phyloP scores from a whole-genome alignment of 2,113 vertebrate genomes.

The Dolichallabes microphthalmus region DNA sequence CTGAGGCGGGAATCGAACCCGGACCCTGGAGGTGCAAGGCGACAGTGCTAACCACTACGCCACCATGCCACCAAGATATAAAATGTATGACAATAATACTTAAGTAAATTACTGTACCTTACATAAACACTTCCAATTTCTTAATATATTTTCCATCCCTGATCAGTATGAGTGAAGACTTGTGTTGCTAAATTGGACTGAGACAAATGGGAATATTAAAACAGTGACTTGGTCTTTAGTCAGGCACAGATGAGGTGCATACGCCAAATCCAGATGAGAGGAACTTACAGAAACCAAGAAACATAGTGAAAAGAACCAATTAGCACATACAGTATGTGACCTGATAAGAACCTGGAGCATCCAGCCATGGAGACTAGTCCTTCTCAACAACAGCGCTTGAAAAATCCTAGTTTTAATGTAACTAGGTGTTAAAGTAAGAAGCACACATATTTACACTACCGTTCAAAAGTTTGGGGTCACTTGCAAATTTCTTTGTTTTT shows the following conservation, averaged over 20 bases:
- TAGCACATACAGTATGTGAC: constrained; percentile 34
- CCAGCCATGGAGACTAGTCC: background rate
- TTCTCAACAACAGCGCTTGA: constrained; percentile 5
- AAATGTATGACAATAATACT: too few species aligned
- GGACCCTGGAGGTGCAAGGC: too few species aligned
- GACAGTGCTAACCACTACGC: too few species aligned
- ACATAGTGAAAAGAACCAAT: constrained; percentile 42
- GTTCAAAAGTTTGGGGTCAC: too few species aligned
- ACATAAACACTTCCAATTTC: too few species aligned
- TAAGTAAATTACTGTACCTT: too few species aligned
- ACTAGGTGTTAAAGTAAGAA: background rate
- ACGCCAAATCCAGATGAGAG: constrained; percentile 14
- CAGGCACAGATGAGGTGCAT: background rate
- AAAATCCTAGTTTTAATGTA: background rate
- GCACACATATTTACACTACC: background rate
- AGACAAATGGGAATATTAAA: constrained; percentile 12
- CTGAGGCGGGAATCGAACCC: too few species aligned
- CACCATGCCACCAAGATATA: too few species aligned
- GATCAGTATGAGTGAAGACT: background rate
- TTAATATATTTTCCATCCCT: background rate
- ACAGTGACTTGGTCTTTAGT: constrained; percentile 1
- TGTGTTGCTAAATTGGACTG: constrained; percentile 24
- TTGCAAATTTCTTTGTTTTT: too few species aligned
- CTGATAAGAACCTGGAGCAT: background rate
- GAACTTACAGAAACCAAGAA: constrained; percentile 23